These are phyloP conservation scores for Nomada ferruginata DNA, from an alignment of 2,888 invertebrate species.

Conservation along the genomic window DNA sequence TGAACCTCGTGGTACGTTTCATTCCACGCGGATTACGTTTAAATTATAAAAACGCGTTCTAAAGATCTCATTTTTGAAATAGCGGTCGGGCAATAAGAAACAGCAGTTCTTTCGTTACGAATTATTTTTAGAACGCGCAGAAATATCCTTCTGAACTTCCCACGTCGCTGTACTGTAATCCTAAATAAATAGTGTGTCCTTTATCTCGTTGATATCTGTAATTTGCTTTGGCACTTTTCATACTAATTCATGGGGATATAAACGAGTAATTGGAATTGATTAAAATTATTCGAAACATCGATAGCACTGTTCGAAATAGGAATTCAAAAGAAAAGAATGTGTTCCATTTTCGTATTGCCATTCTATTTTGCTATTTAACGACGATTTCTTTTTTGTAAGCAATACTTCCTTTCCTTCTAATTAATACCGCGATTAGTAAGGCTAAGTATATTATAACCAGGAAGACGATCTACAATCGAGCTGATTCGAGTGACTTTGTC, in stretches of 20 bases:
- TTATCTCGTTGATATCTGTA: slow-evolving; percentile 1
- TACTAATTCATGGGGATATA: no score
- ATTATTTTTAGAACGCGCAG: slow-evolving; percentile 42
- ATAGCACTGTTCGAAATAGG: no score
- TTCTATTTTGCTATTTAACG: no score
- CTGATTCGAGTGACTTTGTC: neutral
- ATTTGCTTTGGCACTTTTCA: neutral
- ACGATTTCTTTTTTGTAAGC: no score
- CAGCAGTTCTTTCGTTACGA: slow-evolving; percentile 15
- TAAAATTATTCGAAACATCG: no score
- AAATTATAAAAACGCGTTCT: slow-evolving; percentile 18
- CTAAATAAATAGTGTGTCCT: slow-evolving; percentile 17
- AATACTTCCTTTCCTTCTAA: no score
- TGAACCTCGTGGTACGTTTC: neutral
- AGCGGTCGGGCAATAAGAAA: slow-evolving; percentile 10
- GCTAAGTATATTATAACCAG: no score
- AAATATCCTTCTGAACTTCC: slow-evolving; percentile 19
- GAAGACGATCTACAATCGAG: neutral
- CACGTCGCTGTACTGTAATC: neutral
- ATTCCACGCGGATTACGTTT: neutral
- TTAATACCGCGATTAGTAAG: no score
- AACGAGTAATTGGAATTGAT: no score
- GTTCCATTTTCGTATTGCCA: no score
- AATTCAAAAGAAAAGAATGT: no score
- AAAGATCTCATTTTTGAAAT: slow-evolving; percentile 23